Base-by-base conservation (phyloP, 2,797 vertebrate species). In the Crax fasciolata region DNA sequence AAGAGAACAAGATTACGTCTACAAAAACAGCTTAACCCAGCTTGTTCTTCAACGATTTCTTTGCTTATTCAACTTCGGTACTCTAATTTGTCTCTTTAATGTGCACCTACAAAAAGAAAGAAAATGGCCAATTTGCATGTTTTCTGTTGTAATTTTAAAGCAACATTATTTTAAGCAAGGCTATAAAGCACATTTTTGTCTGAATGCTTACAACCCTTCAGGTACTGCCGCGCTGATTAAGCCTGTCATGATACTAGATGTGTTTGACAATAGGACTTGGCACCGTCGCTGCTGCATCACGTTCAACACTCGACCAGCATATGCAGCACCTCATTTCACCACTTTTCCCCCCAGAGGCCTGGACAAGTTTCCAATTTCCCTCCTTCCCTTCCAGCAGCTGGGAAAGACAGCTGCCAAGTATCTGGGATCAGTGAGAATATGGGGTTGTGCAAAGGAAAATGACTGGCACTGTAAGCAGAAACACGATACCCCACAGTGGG, bases 301-400 rank as follows among this genome's bases (percentile, higher is more conserved):
- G 7, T 46, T 41, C 44, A 46, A 46, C 28, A 1, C 32, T 2
- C 8, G 46, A 5, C 57, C 30, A 30, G 44, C 17, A 3, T 0
- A 1, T 0, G 4, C 5, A 46, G 15, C 49, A 61, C 11, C 38
- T 7, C 0, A 1, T 12, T 44, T 32, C 75, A 38, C 4, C 39
- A 4, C 20, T 70, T 28, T 18, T 39, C 27, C 9, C 35, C 48
- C 7, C 27, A 18, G n/a, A 35, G 61, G 27, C 11, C 63, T 11
- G 43, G 30, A 24, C 44, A 35, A 49, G n/a, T 11, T 49, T 0
- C 12, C n/a, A 48, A 43, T 27, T 58, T 79, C 67, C 30, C 76
- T 16, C 52, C 63, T 44, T 63, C 89, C 55, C 55, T 12, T 52
- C n/a, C 39, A 48, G 41, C 7, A 2, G 48, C 77, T 68, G 32